Evolutionary conservation across 2,888 invertebrate species (phyloP).

Genomic region (Onchidella celtica): DNA sequence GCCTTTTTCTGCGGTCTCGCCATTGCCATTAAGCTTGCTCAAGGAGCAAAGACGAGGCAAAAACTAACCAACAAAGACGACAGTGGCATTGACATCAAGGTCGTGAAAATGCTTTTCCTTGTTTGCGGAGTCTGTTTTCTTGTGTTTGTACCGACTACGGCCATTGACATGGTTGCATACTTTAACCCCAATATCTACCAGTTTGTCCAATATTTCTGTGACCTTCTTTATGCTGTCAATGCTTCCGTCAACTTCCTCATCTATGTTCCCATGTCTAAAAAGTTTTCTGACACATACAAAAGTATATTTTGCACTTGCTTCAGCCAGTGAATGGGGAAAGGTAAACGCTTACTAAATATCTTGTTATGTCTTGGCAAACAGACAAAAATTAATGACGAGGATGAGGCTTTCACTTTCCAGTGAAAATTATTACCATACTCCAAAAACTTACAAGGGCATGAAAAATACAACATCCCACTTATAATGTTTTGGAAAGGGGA

Average conservation of each 20-base stretch:
- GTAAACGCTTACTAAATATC: too few relatives aligned
- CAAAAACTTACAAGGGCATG: too few relatives aligned
- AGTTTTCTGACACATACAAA: neutral
- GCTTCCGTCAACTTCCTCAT: constrained; percentile 22
- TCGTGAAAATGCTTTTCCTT: constrained; percentile 3
- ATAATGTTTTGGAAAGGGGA: too few relatives aligned
- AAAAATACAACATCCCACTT: too few relatives aligned
- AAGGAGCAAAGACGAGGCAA: neutral
- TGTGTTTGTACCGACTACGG: neutral
- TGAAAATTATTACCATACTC: too few relatives aligned
- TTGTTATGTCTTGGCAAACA: too few relatives aligned
- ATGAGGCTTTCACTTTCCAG: too few relatives aligned
- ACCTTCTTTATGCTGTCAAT: neutral
- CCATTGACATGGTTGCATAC: neutral
- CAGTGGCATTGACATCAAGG: neutral
- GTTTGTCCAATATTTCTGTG: neutral
- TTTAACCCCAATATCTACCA: neutral
- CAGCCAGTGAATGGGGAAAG: too few relatives aligned
- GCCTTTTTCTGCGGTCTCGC: neutral
- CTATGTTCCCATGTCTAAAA: constrained; percentile 9
- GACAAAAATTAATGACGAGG: too few relatives aligned
- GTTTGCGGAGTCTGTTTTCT: constrained; percentile 12
- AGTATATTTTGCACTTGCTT: neutral
- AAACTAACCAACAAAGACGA: neutral
- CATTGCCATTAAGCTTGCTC: neutral